These are phyloP conservation scores for Drosophila nr. perissopoda DNA, from an alignment of 2,888 invertebrate species.

Conservation along the genomic window DNA sequence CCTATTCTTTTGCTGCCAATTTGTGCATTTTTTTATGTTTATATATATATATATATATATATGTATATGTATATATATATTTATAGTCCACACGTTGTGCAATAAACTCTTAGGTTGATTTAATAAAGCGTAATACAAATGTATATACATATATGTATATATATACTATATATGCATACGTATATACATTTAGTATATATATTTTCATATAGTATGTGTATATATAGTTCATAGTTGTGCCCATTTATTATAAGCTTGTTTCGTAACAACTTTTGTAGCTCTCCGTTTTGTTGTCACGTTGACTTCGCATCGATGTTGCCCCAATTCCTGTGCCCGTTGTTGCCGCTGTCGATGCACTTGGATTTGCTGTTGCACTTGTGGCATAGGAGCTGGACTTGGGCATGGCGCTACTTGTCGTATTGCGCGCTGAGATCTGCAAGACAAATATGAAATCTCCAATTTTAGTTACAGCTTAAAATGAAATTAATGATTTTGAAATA, in stretches of 20 bases:
- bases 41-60: background rate
- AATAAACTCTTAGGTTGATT: slow-evolving; percentile 61
- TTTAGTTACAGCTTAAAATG: background rate
- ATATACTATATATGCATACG: slow-evolving; percentile 29
- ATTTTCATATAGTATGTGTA: slow-evolving; percentile 12
- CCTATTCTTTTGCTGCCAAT: slow-evolving; percentile 16
- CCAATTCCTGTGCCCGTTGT: slow-evolving; percentile 21
- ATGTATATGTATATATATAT: background rate
- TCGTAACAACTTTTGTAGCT: slow-evolving; percentile 83
- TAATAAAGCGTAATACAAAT: slow-evolving; percentile 68
- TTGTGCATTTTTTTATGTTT: slow-evolving; percentile 19
- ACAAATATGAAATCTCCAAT: background rate
- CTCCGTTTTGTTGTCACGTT: slow-evolving; percentile 81
- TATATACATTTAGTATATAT: slow-evolving; percentile 23
- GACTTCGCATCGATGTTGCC: slow-evolving; percentile 60
- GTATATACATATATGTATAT: slow-evolving; percentile 26
- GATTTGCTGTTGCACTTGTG: slow-evolving; percentile 22
- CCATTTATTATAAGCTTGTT: slow-evolving; percentile 82
- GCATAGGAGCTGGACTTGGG: slow-evolving; percentile 42
- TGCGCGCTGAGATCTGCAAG: slow-evolving; percentile 74
- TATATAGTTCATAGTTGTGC: slow-evolving; percentile 25
- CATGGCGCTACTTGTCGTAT: slow-evolving; percentile 41
- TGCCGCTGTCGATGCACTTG: slow-evolving; percentile 33
- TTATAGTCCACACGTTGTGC: slow-evolving; percentile 47
- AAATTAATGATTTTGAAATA: background rate